Evolutionary conservation across 2,113 vertebrate species (phyloP).

Genomic region (Craseonycteris thonglongyai): DNA sequence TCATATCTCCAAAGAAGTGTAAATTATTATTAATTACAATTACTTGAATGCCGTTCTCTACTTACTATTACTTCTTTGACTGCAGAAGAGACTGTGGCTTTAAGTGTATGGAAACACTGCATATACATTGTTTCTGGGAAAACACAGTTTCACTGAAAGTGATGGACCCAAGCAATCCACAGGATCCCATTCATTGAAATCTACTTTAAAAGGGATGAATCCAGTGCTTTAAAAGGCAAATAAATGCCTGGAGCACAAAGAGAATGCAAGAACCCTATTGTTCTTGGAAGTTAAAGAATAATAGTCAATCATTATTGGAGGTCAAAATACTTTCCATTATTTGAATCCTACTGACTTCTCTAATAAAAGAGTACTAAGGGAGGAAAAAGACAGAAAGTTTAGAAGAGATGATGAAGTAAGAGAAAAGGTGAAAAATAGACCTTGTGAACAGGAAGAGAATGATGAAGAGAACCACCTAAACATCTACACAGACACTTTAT

Average conservation of each 20-base stretch:
- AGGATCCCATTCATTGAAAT: neutral
- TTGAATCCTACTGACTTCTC: neutral
- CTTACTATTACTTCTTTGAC: neutral
- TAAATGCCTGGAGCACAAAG: no score
- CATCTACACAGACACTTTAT: fast-evolving
- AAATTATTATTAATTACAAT: neutral
- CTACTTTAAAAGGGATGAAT: neutral
- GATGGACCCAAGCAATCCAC: neutral
- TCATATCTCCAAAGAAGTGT: neutral
- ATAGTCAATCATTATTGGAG: neutral
- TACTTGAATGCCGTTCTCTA: neutral
- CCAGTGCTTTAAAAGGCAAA: neutral
- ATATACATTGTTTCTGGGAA: neutral
- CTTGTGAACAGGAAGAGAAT: neutral
- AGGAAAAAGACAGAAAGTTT: neutral
- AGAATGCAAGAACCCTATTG: neutral
- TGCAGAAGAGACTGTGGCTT: neutral
- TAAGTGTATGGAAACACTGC: neutral
- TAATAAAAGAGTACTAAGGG: neutral
- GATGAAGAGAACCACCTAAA: neutral
- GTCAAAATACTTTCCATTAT: neutral
- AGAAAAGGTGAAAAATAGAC: neutral
- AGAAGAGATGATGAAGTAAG: neutral
- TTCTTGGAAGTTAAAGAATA: neutral
- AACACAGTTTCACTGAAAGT: neutral